These are phyloP conservation scores for Homarus gammarus DNA, from an alignment of 2,888 invertebrate species.

Conservation along the genomic window DNA sequence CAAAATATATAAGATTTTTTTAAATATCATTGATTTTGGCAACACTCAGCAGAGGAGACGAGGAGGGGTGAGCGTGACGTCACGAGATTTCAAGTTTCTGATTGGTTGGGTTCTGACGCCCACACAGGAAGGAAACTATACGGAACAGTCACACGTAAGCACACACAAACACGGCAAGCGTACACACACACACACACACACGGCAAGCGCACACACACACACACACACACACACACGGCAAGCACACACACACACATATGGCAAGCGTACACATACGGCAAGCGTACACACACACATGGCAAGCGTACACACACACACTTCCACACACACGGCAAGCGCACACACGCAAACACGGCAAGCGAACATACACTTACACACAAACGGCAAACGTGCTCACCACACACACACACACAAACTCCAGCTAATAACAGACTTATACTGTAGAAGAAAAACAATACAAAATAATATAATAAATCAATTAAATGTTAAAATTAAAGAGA, in stretches of 20 bases:
- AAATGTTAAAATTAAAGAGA: no score
- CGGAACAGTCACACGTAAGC: slow-evolving; percentile 3
- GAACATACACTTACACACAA: neutral
- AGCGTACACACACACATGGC: neutral
- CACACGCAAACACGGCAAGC: no score
- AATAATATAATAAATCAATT: no score
- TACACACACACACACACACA: no score
- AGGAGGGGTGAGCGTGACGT: no score
- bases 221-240: neutral
- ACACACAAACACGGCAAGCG: slow-evolving; percentile 2
- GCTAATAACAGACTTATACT: no score
- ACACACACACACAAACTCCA: neutral
- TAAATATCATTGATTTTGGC: no score
- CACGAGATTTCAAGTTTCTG: slow-evolving; percentile 10
- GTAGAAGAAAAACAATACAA: no score
- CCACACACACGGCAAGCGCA: no score
- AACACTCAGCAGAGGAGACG: no score
- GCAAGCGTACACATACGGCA: neutral
- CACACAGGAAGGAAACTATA: slow-evolving; percentile 45
- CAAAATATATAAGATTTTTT: no score
- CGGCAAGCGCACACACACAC: neutral
- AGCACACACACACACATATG: no score
- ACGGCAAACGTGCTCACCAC: neutral
- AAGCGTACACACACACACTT: slow-evolving; percentile 8
- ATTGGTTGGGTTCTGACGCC: slow-evolving; percentile 11